These are phyloP conservation scores for Sthenelais limicola DNA, from an alignment of 2,888 invertebrate species.

Conservation along the genomic window DNA sequence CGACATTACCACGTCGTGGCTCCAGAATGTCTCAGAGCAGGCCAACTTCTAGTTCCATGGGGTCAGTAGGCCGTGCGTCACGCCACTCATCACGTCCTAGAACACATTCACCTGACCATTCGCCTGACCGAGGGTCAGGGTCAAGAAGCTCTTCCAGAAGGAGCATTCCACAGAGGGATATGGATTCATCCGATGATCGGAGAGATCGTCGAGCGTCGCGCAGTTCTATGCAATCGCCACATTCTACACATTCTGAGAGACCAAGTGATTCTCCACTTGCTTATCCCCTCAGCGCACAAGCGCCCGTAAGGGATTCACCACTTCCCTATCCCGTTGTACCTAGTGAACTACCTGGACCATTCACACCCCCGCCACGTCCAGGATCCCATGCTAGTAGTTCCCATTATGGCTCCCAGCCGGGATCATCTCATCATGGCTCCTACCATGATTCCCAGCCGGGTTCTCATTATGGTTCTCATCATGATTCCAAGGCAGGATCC, in stretches of 20 bases:
- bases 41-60: conserved; percentile 4
- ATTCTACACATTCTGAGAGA: not conserved
- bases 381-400: too few species aligned
- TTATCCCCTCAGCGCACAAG: too few species aligned
- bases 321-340: too few species aligned
- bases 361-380: not conserved
- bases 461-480: too few species aligned
- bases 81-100: conserved; percentile 16
- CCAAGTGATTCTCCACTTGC: conserved; percentile 9
- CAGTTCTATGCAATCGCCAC: conserved; percentile 7
- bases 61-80: conserved; percentile 14
- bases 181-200: conserved; percentile 4
- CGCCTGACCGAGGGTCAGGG: not conserved
- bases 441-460: too few species aligned
- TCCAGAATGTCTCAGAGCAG: conserved; percentile 6
- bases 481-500: too few species aligned
- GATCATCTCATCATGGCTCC: too few species aligned
- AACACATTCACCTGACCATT: not conserved
- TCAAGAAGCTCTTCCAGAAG: conserved; percentile 9
- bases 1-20: conserved; percentile 38
- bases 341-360: too few species aligned
- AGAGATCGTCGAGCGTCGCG: not conserved
- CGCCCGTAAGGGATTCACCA: too few species aligned
- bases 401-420: too few species aligned
- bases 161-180: conserved; percentile 12